Evolutionary conservation across 2,797 vertebrate species (phyloP), one percentile per base, ranked within the genome.

Genomic region (Oreochromis grahami): DNA sequence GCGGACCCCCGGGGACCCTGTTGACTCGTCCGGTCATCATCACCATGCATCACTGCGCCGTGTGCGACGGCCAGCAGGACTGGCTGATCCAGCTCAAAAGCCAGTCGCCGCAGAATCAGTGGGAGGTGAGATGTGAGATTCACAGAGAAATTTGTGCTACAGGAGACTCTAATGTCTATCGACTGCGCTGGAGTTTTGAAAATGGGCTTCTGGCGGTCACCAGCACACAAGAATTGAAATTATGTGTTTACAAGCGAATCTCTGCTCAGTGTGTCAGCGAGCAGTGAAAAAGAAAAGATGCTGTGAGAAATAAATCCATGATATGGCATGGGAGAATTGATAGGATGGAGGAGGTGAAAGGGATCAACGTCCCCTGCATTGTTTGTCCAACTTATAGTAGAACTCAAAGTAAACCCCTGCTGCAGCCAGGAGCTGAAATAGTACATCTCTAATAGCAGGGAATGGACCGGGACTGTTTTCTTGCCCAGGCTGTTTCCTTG

Each of bases 31-130:
- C 99, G 0, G 95, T 99, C 87, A 97, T 99, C 93, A 93, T 99
- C 87, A 99, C 98, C 83, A 97, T 99, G 97, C 98, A 98, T 93
- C 99, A 99, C 95, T 99, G 99, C 0, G 98, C 98, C 1, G 97
- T 99, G 79, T 97, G 97, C 0, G 97, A 97, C 81, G 97, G 96
- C 0, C 98, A 99, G 32, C 95, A 94, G 91, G 98, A 99, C 88
- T 99, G 98, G 99, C 97, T 98, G 92, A 98, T 99, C 89, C 98
- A 99, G 94, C 97, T 99, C 83, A 98, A 98, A 95, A 98, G 96
- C 93, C 98, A 98, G 89, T 95, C 97, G 8, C 94, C 94, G 43
- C 98, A 98, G 91, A 97, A 96, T 76, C 97, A 96, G 0, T 99
- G 99, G 99, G 98, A 99, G 98, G 99, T 99, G 87, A 98, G 96